Evolutionary conservation across 2,888 invertebrate genomes (phyloP), one percentile per base, ranked within the genome.

Genomic region (Luperina nickerlii): DNA sequence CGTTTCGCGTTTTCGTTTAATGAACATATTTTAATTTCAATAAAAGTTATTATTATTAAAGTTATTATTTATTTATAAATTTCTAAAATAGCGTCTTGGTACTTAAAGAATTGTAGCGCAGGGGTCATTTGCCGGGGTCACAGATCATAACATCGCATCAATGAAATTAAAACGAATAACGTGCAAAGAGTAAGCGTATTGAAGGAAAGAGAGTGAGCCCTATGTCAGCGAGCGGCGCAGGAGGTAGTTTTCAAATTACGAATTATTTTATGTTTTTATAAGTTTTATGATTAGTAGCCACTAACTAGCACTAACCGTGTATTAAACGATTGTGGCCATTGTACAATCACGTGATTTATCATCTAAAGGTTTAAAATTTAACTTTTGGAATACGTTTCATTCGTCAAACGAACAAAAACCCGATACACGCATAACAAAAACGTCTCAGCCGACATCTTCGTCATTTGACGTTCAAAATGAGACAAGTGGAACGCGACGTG

Each of bases 401-500:
- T 65, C 57, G 20, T 71, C 70, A 81, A 76, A 76, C 60, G 20
- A 76, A 86, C 20, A 68, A 54, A 42, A 74, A 45, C 54, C 62
- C 72, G 45, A 48, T 48, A 38, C 38, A 71, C 68, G 48, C 60
- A 51, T 63, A 51, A 72, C 63, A 74, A 67, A 84, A 84, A 70
- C 13, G 63, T 76, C 79, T 74, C 54, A 42, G 18, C 63, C 62
- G 70, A 78, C 73, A 70, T 63, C 60, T 48, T 78, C 84, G 82
- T 86, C 76, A 78, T 85, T 89, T 88, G 87, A 88, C 83, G 84
- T 88, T 82, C 84, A 76, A 90, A 91, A 90, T 87, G 83, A 88
- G 78, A 83, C 86, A 90, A 87, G 66, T 84, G 82, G 86, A 88
- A 87, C 86, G 83, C 51, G 24, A 70, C 76, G 74, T 85, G 80